Conservation (phyloP, 2,797 vertebrate genomes). For the Fratercula arctica region DNA sequence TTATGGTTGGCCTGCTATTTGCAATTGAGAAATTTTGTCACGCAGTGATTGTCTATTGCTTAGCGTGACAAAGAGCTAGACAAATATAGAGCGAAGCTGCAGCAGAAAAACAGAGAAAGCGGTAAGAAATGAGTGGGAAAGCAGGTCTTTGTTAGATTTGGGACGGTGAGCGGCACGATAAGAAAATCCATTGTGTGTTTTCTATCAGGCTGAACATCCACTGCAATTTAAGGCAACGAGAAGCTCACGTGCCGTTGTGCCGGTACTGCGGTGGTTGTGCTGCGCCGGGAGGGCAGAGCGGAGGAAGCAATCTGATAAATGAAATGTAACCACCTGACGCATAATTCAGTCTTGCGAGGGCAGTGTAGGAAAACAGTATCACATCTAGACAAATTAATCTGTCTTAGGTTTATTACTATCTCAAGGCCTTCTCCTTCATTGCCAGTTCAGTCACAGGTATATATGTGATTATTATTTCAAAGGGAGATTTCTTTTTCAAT, state of each 20-base stretch:
- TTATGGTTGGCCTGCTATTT: conserved; percentile 36
- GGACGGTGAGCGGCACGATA: conserved; percentile 34
- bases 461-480: conserved; percentile 58
- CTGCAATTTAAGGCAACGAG: conserved; percentile 23
- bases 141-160: conserved; percentile 26
- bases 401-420: neutral
- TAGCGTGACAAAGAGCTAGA: conserved; percentile 26
- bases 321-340: conserved; percentile 16
- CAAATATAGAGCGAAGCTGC: conserved; percentile 8
- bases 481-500: conserved; percentile 27
- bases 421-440: conserved; percentile 25
- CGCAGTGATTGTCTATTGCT: conserved; percentile 29
- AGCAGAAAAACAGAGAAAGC: conserved; percentile 10
- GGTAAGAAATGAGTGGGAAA: conserved; percentile 43
- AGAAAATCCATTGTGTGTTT: conserved; percentile 51
- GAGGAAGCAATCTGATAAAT: conserved; percentile 50
- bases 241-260: neutral
- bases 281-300: neutral
- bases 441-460: conserved; percentile 2
- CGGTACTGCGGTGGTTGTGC: neutral
- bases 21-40: conserved; percentile 31
- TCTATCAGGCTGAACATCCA: conserved; percentile 37
- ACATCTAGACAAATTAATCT: conserved; percentile 41
- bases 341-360: conserved; percentile 60
- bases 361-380: conserved; percentile 8